Conservation (phyloP, 1,140 invertebrate genomes). For the Trichonephila inaurata region DNA sequence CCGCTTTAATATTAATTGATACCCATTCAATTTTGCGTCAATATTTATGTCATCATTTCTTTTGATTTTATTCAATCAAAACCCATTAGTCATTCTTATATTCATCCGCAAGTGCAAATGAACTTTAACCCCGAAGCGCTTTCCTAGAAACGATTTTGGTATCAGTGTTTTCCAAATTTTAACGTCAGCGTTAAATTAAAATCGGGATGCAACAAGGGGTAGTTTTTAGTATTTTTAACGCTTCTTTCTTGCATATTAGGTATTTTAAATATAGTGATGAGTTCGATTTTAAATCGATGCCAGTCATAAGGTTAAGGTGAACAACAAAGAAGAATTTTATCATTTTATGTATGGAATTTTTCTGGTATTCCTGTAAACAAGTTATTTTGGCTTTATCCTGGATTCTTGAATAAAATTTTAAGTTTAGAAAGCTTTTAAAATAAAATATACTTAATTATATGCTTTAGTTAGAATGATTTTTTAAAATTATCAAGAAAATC, state of each 20-base stretch:
- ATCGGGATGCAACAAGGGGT: not conserved
- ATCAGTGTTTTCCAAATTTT: not conserved
- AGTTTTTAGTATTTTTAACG: not conserved
- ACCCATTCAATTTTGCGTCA: too few species aligned
- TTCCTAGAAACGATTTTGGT: not conserved
- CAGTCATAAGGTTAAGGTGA: not conserved
- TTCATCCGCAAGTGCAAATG: not conserved
- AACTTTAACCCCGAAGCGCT: not conserved
- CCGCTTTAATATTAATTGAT: too few species aligned
- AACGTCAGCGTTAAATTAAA: not conserved
- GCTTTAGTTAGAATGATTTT: too few species aligned
- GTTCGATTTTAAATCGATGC: not conserved
- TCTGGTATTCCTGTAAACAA: too few species aligned
- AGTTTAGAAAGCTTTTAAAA: too few species aligned
- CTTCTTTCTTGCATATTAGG: not conserved
- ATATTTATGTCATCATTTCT: too few species aligned
- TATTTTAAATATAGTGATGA: constrained; percentile 29
- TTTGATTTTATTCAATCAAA: too few species aligned
- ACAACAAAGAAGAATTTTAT: not conserved
- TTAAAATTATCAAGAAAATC: too few species aligned
- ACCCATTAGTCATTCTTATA: too few species aligned
- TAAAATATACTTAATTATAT: too few species aligned
- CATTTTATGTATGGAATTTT: not conserved
- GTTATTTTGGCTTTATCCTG: too few species aligned
- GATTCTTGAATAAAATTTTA: too few species aligned